These are phyloP conservation scores for Dinomys branickii DNA, from an alignment of 2,113 vertebrate species.

Conservation along the genomic window DNA sequence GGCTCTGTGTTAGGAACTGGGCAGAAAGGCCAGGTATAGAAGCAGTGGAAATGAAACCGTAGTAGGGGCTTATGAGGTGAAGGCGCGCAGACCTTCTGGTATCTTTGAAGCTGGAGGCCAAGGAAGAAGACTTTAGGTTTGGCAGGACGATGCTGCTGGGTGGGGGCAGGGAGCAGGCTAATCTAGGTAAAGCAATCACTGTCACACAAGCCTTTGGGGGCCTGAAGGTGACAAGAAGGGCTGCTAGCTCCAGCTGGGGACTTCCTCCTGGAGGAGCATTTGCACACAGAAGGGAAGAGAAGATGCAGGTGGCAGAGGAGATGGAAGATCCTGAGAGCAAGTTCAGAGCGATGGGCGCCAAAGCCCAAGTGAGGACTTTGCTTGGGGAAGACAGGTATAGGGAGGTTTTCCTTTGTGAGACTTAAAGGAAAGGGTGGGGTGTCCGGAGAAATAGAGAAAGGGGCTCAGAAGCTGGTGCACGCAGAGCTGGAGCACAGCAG, in stretches of 20 bases:
- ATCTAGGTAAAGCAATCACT: background rate
- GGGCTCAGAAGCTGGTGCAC: rapidly evolving
- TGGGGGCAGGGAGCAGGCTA: background rate
- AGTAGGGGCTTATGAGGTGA: background rate
- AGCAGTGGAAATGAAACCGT: background rate
- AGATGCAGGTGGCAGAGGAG: rapidly evolving
- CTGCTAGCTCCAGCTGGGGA: background rate
- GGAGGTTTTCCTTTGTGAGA: too few relatives aligned
- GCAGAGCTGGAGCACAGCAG: background rate
- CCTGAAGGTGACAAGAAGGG: background rate
- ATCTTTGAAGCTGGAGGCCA: background rate
- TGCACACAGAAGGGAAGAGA: background rate
- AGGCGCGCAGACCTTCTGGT: background rate
- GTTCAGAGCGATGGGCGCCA: rapidly evolving
- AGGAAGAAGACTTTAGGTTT: background rate
- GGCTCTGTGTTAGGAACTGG: background rate
- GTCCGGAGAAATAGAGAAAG: background rate
- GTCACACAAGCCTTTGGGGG: background rate
- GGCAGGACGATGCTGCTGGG: background rate
- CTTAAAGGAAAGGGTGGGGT: background rate
- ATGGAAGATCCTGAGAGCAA: background rate
- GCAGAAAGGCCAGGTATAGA: background rate
- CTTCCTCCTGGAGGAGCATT: background rate
- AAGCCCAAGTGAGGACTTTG: background rate
- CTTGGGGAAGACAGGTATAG: too few relatives aligned